Evolutionary conservation across 2,888 invertebrate species (phyloP).

Genomic region (Rhagophthalmus giganteus): DNA sequence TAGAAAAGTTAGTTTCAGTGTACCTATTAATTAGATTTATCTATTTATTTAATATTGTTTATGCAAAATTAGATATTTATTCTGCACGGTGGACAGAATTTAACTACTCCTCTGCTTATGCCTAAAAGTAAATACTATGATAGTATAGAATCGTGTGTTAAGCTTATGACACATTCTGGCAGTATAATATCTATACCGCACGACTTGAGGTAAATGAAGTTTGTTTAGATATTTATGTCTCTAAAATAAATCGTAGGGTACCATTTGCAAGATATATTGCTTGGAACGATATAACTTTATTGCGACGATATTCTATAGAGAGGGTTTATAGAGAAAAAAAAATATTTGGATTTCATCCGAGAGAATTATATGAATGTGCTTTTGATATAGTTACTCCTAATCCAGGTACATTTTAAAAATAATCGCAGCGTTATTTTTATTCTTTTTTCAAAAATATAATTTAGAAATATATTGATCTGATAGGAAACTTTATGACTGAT

Average conservation of each 20-base stretch:
- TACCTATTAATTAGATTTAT: too few species aligned
- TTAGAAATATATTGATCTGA: slow-evolving; percentile 34
- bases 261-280: slow-evolving; percentile 83
- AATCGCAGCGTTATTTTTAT: too few species aligned
- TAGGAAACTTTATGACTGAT: slow-evolving; percentile 75
- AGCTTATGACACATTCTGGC: slow-evolving; percentile 86
- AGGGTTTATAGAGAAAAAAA: slow-evolving; percentile 83
- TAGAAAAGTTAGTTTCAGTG: slow-evolving; percentile 48
- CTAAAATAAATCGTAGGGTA: slow-evolving; percentile 54
- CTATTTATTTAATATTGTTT: too few species aligned
- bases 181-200: slow-evolving; percentile 82
- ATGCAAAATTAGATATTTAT: slow-evolving; percentile 69
- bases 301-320: slow-evolving; percentile 85
- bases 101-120: slow-evolving; percentile 78
- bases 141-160: slow-evolving; percentile 66
- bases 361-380: slow-evolving; percentile 87
- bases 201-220: slow-evolving; percentile 68
- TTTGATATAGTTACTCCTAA: slow-evolving; percentile 89
- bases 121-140: slow-evolving; percentile 70
- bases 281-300: slow-evolving; percentile 72
- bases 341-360: slow-evolving; percentile 81
- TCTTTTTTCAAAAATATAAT: too few species aligned
- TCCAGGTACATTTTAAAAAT: too few species aligned
- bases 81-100: slow-evolving; percentile 77
- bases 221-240: too few species aligned